Percentiles rank a stretch among this genome's conserved stretches.
Evolutionary conservation across 2,113 vertebrate genomes (phyloP).

Genomic region (Muntiacus muntjak): DNA sequence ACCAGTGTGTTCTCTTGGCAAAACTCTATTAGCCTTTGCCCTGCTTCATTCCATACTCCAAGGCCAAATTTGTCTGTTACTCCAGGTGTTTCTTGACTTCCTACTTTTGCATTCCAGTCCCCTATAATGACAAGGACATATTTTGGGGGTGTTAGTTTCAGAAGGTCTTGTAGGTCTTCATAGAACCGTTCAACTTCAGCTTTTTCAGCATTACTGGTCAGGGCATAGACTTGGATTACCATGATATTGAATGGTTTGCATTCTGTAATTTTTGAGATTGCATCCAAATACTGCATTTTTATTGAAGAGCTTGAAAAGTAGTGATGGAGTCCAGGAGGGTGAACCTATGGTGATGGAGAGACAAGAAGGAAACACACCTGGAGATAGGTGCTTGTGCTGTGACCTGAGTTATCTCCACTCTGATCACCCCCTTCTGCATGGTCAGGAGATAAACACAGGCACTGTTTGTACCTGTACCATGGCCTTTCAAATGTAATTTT

Average conservation of each 20-base stretch:
- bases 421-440: not conserved
- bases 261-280: not conserved
- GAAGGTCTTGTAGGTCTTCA: not conserved
- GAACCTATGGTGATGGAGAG: fast-evolving
- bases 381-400: fast-evolving
- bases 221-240: not conserved
- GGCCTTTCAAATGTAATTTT: not conserved
- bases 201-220: not conserved
- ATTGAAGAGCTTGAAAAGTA: too few relatives aligned
- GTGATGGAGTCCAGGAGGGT: not conserved
- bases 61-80: not conserved
- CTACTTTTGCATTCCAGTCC: not conserved
- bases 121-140: not conserved
- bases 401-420: not conserved
- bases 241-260: not conserved
- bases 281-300: not conserved
- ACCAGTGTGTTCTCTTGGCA: not conserved
- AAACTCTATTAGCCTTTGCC: not conserved
- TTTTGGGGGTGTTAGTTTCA: not conserved
- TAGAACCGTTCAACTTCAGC: not conserved
- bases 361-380: fast-evolving
- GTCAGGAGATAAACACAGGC: not conserved
- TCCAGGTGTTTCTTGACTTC: not conserved
- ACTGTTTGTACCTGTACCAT: not conserved
- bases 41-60: not conserved